Base-by-base conservation (phyloP, 2,113 vertebrate genomes). In the Salvelinus alpinus region DNA sequence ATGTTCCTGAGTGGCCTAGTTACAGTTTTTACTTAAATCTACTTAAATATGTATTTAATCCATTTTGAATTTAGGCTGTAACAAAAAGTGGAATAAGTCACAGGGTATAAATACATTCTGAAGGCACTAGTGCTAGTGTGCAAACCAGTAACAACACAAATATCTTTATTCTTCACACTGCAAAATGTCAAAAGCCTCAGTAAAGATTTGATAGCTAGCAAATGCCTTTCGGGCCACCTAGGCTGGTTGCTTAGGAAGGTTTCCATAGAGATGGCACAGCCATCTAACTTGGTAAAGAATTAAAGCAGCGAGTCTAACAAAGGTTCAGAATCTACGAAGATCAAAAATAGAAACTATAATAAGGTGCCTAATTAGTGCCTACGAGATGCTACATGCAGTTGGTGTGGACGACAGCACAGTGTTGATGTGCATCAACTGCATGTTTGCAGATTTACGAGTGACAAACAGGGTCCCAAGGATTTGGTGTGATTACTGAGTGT, bases 271-370 rank as follows among this genome's bases (percentile, higher is more conserved):
- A 89, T 78, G 5, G 78, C 79, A 85, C 84, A 85, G 81, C 85
- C 81, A 87, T 83, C 83, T 64, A 79, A 79, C 73, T 80, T 81
- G 80, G 84, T 84, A 71, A 82, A 76, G 83, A 91, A 86, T 86
- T 84, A 86, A 86, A 87, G 82, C 20, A 74, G 82, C 77, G 70
- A 78, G 64, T 70, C 78, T 73, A 81, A 80, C 85, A 89, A 89
- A 84, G 72, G 72, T 13, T 6, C 59, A 77, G 76, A 82, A 82
- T 80, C 81, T 68, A 24, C 75, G 68, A n/a, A 25, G 83, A 83
- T 81, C 75, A 73, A 82, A 86, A 89, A 77, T 22, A 87, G 84
- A 81, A 80, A 76, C 14, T 4, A 75, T 85, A 78, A 75, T 71
- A 1, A 44, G 44, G 76, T 7, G 70, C 82, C 51, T 84, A 78